Conservation (phyloP, 2,888 invertebrate species). For the Pediacus dermestoides region DNA sequence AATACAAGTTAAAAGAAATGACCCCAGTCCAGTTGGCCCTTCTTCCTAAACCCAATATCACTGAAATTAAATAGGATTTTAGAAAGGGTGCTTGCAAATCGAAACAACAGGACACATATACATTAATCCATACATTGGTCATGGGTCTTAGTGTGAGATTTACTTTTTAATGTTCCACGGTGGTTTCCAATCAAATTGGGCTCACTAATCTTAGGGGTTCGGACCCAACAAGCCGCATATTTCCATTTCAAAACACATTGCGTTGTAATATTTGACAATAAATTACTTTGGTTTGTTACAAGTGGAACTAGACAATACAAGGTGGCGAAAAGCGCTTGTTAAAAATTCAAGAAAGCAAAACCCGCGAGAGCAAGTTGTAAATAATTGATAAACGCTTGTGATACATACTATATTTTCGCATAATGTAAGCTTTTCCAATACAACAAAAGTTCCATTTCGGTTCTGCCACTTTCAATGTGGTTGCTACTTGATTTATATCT, state of each 20-base stretch:
- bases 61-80: constrained; percentile 47
- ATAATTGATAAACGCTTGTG: constrained; percentile 47
- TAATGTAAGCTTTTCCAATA: constrained; percentile 37
- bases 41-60: constrained; percentile 42
- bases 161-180: constrained; percentile 49
- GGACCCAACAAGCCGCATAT: neutral
- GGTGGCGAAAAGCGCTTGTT: too few species aligned
- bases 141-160: constrained; percentile 48
- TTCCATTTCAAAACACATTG: neutral
- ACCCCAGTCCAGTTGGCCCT: constrained; percentile 35
- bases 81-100: constrained; percentile 34
- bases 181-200: constrained; percentile 46
- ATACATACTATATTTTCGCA: constrained; percentile 45
- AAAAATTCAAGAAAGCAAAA: too few species aligned
- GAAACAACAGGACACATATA: constrained; percentile 26
- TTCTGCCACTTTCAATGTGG: constrained; percentile 29
- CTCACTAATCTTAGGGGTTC: constrained; percentile 25
- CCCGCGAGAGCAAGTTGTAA: constrained; percentile 31
- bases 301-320: too few species aligned
- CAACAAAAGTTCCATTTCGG: constrained; percentile 31
- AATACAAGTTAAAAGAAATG: constrained; percentile 29
- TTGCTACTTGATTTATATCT: constrained; percentile 41
- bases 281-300: too few species aligned
- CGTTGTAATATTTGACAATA: constrained; percentile 2
- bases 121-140: constrained; percentile 49